These are phyloP conservation scores for Mellilla xanthometata DNA, from an alignment of 2,888 invertebrate genomes.

Conservation along the genomic window DNA sequence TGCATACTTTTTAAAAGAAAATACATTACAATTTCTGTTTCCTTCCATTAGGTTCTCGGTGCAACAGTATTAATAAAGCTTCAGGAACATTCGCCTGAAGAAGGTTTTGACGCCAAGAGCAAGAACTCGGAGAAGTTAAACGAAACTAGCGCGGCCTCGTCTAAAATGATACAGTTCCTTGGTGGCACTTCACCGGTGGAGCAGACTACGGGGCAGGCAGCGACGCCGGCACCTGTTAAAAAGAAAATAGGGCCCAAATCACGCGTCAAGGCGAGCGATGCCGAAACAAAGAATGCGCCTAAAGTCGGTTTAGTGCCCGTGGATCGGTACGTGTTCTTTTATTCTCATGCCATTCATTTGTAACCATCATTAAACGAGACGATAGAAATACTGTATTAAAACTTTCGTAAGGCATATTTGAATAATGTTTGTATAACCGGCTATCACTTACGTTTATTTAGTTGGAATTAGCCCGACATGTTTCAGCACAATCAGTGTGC, in stretches of 20 bases:
- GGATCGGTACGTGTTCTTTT: no score
- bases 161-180: constrained; percentile 14
- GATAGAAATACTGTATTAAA: no score
- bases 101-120: no score
- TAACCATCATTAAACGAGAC: no score
- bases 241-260: constrained; percentile 26
- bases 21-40: no score
- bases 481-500: no score
- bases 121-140: constrained; percentile 9
- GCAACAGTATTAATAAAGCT: constrained; percentile 22
- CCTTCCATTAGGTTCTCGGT: constrained; percentile 37
- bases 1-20: no score
- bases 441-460: no score
- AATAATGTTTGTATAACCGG: no score
- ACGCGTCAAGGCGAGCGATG: constrained; percentile 2
- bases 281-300: constrained; percentile 1
- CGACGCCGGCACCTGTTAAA: constrained; percentile 4
- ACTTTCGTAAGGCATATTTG: no score
- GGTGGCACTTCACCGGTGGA: background rate
- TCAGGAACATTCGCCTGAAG: constrained; percentile 20
- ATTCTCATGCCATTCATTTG: no score
- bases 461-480: no score
- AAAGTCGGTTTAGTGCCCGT: background rate
- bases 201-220: background rate
- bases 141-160: constrained; percentile 2